Base-by-base conservation (phyloP, 2,113 vertebrate species). In the Ophthalmolycus amberensis region DNA sequence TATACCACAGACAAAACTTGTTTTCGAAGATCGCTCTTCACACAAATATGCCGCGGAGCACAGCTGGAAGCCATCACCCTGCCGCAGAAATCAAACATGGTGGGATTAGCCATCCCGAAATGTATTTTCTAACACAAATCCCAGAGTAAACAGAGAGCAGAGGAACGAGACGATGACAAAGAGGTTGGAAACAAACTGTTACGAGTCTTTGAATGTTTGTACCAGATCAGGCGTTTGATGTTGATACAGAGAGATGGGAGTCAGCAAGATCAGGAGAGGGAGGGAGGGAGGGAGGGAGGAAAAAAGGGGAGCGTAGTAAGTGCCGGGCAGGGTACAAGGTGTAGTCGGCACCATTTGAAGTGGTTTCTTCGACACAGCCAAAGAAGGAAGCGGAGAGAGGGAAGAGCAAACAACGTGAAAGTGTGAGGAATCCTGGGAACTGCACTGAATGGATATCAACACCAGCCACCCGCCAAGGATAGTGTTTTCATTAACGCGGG, bases 11-110 rank as follows among this genome's bases (percentile, higher is more conserved):
- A 92, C 91, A 90, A 91, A 95, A 93, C 87, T 87, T 94, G 92
- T 92, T 94, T 94, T 94, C 88, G 83, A 90, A 94, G 91, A 90
- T 93, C 76, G 85, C 86, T 90, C 87, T 87, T 91, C 89, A 91
- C 91, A 93, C 92, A 94, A 93, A 92, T 91, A 89, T 86, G 87
- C 92, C 80, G 83, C 89, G 74, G 79, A 59, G 85, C 58, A 58
- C 92, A 95, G 94, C 93, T 95, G 94, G 92, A 92, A 92, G 86
- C 82, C 91, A 95, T 95, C 94, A 94, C 76, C 48, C 82, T 34
- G 72, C 89, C 71, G 75, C 80, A 89, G 87, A 91, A 93, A 94
- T 93, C 88, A 92, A 93, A 91, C 75, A 86, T 71, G 65, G 82
- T 79, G 85, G 89, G 91, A 93, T 94, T 93, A 95, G 83, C 86